phyloP scores from a whole-genome alignment of 30 jellyfish, hydroid and myxozoan genomes.

The Cassiopea xamachana region DNA sequence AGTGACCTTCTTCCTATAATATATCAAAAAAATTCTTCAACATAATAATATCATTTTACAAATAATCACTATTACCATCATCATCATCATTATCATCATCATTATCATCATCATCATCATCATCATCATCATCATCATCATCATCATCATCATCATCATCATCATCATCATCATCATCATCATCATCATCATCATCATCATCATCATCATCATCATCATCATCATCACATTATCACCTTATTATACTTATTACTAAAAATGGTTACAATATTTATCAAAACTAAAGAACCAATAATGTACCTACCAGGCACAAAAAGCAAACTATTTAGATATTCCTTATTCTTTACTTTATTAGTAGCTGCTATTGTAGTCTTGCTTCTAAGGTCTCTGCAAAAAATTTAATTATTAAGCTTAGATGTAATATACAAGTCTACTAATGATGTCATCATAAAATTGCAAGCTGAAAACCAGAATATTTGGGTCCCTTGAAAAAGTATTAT shows the following conservation, averaged over 20 bases:
- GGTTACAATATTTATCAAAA: background rate
- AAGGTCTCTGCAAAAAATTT: constrained; percentile 41
- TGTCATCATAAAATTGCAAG: too few relatives aligned
- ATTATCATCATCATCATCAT: constrained; percentile 12
- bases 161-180: constrained; percentile 11
- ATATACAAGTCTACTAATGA: too few relatives aligned
- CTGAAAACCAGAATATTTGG: too few relatives aligned
- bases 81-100: constrained; percentile 14
- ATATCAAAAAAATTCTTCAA: background rate
- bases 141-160: constrained; percentile 21
- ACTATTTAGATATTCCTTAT: constrained; percentile 73
- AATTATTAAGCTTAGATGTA: too few relatives aligned
- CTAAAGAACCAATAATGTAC: background rate
- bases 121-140: constrained; percentile 18
- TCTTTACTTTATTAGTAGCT: constrained; percentile 71
- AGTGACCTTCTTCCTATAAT: constrained; percentile 43
- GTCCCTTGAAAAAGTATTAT: too few relatives aligned
- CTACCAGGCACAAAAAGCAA: constrained; percentile 54
- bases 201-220: constrained; percentile 14
- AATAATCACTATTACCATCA: background rate
- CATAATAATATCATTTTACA: background rate
- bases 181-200: constrained; percentile 8
- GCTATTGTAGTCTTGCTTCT: constrained; percentile 80
- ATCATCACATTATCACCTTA: background rate
- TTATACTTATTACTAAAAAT: background rate